A percentile compares a stretch with the other conserved stretches of the same genome.
phyloP scores from a whole-genome alignment of 2,797 vertebrate genomes.

The Sebastes nivosus region DNA sequence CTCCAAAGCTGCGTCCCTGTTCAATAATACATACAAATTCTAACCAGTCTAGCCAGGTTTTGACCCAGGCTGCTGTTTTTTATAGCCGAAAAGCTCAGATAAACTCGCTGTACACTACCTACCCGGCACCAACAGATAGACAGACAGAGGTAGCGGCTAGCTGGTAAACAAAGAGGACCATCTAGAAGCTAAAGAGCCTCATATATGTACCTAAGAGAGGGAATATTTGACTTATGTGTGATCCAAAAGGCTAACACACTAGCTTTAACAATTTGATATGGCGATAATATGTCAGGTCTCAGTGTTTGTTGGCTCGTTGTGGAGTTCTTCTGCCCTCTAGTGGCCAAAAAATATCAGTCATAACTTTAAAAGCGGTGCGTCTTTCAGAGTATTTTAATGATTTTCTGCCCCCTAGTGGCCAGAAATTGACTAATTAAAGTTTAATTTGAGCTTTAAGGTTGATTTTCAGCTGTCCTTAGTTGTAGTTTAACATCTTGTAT shows the following conservation, averaged over 20 bases:
- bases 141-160: not conserved
- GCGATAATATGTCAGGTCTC: not conserved
- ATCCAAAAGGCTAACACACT: not conserved
- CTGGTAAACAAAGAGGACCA: not conserved
- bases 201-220: not conserved
- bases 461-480: not conserved
- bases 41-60: not conserved
- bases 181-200: not conserved
- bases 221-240: not conserved
- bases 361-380: not conserved
- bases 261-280: not conserved
- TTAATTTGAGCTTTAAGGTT: not conserved
- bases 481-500: not conserved
- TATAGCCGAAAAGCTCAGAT: not conserved
- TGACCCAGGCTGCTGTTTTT: not conserved
- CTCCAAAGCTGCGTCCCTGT: not conserved
- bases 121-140: not conserved
- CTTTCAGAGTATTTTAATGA: not conserved
- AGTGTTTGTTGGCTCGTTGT: not conserved
- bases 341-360: too few relatives aligned
- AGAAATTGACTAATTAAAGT: not conserved
- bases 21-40: not conserved
- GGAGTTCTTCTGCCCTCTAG: too few relatives aligned
- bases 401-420: not conserved
- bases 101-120: not conserved